Conservation (phyloP, 2,797 vertebrate species). For the Eurystomus glaucurus region DNA sequence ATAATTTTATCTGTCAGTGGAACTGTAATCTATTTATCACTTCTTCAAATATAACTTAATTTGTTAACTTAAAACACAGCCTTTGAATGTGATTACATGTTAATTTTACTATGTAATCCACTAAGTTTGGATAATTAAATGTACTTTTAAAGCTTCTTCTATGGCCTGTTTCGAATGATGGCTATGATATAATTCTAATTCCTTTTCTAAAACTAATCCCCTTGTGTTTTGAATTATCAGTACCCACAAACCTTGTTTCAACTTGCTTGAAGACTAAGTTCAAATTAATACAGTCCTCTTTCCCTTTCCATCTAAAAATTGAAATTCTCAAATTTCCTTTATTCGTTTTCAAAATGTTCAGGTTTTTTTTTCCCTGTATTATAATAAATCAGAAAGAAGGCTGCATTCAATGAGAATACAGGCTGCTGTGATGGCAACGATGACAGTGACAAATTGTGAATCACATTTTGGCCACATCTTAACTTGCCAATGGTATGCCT, state of each 20-base stretch:
- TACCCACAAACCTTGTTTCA: neutral
- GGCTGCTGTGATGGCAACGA: neutral
- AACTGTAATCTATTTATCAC: slow-evolving; percentile 41
- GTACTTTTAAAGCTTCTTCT: neutral
- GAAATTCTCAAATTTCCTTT: neutral
- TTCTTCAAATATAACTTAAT: slow-evolving; percentile 27
- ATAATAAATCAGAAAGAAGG: neutral
- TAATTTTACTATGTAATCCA: slow-evolving; percentile 21
- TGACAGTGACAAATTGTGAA: neutral
- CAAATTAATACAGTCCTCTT: neutral
- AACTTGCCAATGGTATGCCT: neutral
- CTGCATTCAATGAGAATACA: neutral
- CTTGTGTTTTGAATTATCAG: neutral
- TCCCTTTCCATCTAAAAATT: neutral
- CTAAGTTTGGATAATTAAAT: neutral
- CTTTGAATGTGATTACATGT: slow-evolving; percentile 16
- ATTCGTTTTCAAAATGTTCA: neutral
- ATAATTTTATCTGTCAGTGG: slow-evolving; percentile 24
- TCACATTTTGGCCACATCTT: neutral
- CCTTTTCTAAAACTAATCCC: neutral
- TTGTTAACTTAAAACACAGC: neutral
- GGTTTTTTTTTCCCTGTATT: fast-evolving
- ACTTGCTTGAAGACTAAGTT: neutral
- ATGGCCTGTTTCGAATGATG: neutral
- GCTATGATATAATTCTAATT: neutral